A percentile compares a stretch with the other conserved stretches of the same genome.
Evolutionary conservation across 2,888 invertebrate genomes (phyloP).

Genomic region (Halictus ligatus): DNA sequence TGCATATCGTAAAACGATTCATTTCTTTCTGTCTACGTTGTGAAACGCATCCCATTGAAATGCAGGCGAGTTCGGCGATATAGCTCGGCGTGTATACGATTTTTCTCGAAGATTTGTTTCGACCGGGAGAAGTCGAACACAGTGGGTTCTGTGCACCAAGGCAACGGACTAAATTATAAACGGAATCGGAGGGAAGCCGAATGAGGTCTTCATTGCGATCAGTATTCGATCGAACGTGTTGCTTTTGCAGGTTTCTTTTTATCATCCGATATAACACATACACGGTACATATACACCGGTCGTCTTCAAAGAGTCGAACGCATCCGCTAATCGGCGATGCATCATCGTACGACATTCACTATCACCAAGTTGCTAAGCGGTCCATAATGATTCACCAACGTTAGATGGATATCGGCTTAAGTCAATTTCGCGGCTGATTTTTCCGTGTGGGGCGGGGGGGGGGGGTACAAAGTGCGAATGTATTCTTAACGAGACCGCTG

Average conservation of each 20-base stretch:
- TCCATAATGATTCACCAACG: slow-evolving; percentile 7
- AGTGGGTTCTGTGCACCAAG: not conserved
- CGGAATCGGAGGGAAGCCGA: slow-evolving; percentile 34
- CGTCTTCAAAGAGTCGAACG: not conserved
- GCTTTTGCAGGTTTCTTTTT: slow-evolving; percentile 46
- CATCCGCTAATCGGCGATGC: not conserved
- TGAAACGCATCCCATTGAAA: not conserved
- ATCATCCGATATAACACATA: not conserved
- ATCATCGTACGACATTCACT: slow-evolving; percentile 12
- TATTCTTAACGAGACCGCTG: slow-evolving; percentile 8
- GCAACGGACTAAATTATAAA: slow-evolving; percentile 26
- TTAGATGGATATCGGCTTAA: slow-evolving; percentile 11
- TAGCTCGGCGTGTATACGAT: not conserved
- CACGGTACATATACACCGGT: not conserved
- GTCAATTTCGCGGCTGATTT: slow-evolving; percentile 14
- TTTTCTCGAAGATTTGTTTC: not conserved
- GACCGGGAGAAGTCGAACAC: not conserved
- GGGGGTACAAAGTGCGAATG: too few species aligned
- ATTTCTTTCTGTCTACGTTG: not conserved
- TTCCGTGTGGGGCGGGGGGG: too few species aligned
- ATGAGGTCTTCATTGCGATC: slow-evolving; percentile 25
- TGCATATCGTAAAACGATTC: not conserved
- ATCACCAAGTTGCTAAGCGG: slow-evolving; percentile 1
- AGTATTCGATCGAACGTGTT: slow-evolving; percentile 50
- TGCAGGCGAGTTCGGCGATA: not conserved